These are phyloP conservation scores for Agrypnus murinus DNA, from an alignment of 2,888 invertebrate genomes.

Conservation along the genomic window DNA sequence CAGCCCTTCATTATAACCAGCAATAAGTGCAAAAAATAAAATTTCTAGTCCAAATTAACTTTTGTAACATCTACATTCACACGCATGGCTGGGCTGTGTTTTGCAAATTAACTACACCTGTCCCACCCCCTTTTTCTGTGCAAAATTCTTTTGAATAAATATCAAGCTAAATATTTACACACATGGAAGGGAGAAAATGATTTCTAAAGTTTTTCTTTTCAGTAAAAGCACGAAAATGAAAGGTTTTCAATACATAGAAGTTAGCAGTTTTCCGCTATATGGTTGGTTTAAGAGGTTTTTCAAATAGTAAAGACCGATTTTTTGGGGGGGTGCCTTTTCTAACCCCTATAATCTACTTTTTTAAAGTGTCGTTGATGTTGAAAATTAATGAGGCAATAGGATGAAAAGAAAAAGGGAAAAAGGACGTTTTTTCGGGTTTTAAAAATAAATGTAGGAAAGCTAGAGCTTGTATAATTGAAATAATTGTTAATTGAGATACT, in stretches of 20 bases:
- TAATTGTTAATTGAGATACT: too few species aligned
- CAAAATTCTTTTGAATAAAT: too few species aligned
- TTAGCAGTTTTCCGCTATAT: slow-evolving; percentile 8
- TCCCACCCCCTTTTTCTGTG: too few species aligned
- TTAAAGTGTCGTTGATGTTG: neutral
- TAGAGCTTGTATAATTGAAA: too few species aligned
- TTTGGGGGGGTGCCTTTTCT: slow-evolving; percentile 14
- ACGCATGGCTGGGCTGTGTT: neutral
- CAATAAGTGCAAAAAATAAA: slow-evolving; percentile 6
- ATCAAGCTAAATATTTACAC: too few species aligned
- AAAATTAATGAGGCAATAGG: too few species aligned
- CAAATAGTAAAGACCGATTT: slow-evolving; percentile 14
- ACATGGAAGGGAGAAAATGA: too few species aligned
- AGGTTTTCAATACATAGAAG: slow-evolving; percentile 20
- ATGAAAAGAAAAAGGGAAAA: too few species aligned
- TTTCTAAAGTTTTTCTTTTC: neutral
- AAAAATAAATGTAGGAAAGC: too few species aligned
- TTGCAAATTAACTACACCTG: slow-evolving; percentile 26
- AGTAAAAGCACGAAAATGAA: slow-evolving; percentile 9
- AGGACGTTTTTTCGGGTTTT: too few species aligned
- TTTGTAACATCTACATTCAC: neutral
- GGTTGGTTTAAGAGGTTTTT: neutral
- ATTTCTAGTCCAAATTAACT: neutral
- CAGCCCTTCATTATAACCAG: neutral
- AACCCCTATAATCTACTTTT: neutral